A percentile compares a stretch with the other conserved stretches of the same genome.
Evolutionary conservation across 2,113 vertebrate genomes (phyloP).

Genomic region (Lynx canadensis): DNA sequence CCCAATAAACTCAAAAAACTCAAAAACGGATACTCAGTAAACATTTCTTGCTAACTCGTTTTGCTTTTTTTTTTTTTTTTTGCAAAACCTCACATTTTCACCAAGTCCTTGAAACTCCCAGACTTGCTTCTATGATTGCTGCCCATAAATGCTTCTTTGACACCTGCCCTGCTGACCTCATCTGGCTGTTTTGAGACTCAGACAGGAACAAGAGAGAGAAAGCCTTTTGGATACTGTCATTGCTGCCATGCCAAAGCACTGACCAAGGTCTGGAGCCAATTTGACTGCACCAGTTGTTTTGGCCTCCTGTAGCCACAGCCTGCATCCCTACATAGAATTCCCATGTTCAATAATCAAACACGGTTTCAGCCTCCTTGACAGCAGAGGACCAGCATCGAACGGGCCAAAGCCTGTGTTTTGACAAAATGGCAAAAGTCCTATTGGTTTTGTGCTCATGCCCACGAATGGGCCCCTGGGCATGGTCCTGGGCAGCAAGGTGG

Average conservation of each 20-base stretch:
- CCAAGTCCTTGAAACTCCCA: neutral
- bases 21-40: neutral
- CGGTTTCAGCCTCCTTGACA: neutral
- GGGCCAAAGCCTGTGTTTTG: slow-evolving; percentile 31
- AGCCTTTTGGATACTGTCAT: neutral
- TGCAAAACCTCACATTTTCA: neutral
- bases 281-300: neutral
- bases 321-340: slow-evolving; percentile 1
- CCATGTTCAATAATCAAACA: neutral
- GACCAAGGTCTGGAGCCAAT: neutral
- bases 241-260: neutral
- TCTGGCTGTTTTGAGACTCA: neutral
- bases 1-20: neutral
- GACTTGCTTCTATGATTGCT: neutral
- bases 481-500: neutral
- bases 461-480: neutral
- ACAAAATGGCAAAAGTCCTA: slow-evolving; percentile 32
- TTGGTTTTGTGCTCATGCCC: neutral
- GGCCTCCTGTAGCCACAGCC: neutral
- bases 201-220: neutral
- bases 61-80: neutral
- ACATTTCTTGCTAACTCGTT: neutral
- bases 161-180: neutral
- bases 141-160: neutral
- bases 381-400: neutral